Evolutionary conservation across 2,888 invertebrate genomes (phyloP).

Genomic region (Ophion ellenae): DNA sequence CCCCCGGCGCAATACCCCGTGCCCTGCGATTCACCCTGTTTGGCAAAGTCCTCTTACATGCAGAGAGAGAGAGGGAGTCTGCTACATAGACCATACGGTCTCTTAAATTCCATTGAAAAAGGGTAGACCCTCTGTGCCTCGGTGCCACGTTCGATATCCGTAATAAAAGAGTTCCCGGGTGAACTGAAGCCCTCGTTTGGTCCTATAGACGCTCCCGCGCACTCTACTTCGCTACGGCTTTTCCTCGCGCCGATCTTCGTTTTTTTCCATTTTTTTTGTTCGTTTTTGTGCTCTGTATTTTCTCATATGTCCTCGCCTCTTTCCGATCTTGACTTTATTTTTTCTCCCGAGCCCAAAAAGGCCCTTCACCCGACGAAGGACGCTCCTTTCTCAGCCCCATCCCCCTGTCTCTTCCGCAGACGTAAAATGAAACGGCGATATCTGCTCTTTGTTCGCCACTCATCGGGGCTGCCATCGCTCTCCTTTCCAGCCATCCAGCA

Average conservation of each 20-base stretch:
- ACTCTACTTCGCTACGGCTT: conserved; percentile 1
- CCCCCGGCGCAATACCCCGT: conserved; percentile 31
- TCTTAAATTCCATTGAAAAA: conserved; percentile 60
- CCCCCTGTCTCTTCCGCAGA: conserved; percentile 1
- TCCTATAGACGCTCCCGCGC: conserved; percentile 2
- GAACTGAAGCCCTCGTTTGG: conserved; percentile 45
- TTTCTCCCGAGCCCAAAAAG: conserved; percentile 24
- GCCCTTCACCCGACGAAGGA: conserved; percentile 13
- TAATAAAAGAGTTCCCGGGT: conserved; percentile 56
- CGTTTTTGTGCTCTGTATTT: not conserved
- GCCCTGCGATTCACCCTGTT: conserved; percentile 37
- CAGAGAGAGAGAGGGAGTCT: conserved; percentile 11
- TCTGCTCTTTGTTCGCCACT: conserved; percentile 19
- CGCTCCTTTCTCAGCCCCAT: not conserved
- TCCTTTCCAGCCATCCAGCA: not conserved
- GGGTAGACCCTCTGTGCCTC: conserved; percentile 32
- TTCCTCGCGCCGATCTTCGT: conserved; percentile 7
- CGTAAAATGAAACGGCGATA: conserved; percentile 10
- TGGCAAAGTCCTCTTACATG: conserved; percentile 1
- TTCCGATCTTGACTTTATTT: conserved; percentile 34
- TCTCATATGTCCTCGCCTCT: conserved; percentile 4
- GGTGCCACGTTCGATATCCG: conserved; percentile 57
- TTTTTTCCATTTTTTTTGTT: not conserved
- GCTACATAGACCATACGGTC: conserved; percentile 33
- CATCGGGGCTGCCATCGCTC: not conserved